These are phyloP conservation scores for Sarcophaga carnaria DNA, from an alignment of 2,888 invertebrate species.

Conservation along the genomic window DNA sequence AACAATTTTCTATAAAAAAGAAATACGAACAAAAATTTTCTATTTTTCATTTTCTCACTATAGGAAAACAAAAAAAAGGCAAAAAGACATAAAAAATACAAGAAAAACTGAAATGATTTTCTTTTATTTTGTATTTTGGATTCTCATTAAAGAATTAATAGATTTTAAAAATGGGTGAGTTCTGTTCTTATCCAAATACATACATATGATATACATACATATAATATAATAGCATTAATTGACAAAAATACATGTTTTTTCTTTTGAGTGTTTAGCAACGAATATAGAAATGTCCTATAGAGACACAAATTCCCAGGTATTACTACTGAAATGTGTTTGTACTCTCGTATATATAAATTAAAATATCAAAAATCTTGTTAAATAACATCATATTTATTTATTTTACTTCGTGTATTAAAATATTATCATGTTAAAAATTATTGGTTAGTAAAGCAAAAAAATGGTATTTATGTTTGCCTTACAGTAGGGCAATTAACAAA, in stretches of 20 bases:
- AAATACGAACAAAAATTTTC: conserved; percentile 25
- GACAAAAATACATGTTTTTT: conserved; percentile 6
- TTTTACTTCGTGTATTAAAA: too few species aligned
- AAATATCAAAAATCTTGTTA: too few species aligned
- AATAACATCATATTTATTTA: too few species aligned
- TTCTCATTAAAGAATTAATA: conserved; percentile 52
- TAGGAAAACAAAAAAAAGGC: not conserved
- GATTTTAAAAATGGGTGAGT: conserved; percentile 41
- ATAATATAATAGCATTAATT: not conserved
- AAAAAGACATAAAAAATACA: not conserved
- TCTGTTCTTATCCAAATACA: conserved; percentile 16
- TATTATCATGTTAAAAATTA: too few species aligned
- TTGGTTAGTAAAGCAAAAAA: too few species aligned
- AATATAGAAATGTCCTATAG: not conserved
- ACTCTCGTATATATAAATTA: too few species aligned
- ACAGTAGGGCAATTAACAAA: conserved; percentile 26
- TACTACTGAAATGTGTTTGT: too few species aligned
- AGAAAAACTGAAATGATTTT: conserved; percentile 1
- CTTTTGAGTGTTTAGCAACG: conserved; percentile 7
- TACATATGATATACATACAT: too few species aligned
- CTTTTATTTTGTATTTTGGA: conserved; percentile 38
- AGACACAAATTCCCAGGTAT: not conserved
- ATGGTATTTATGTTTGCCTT: not conserved
- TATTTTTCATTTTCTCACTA: conserved; percentile 39
- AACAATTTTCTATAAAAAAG: conserved; percentile 32